A percentile compares a stretch with the other conserved stretches of the same genome.
phyloP scores from a whole-genome alignment of 2,113 vertebrate species.

The Eclectus roratus region DNA sequence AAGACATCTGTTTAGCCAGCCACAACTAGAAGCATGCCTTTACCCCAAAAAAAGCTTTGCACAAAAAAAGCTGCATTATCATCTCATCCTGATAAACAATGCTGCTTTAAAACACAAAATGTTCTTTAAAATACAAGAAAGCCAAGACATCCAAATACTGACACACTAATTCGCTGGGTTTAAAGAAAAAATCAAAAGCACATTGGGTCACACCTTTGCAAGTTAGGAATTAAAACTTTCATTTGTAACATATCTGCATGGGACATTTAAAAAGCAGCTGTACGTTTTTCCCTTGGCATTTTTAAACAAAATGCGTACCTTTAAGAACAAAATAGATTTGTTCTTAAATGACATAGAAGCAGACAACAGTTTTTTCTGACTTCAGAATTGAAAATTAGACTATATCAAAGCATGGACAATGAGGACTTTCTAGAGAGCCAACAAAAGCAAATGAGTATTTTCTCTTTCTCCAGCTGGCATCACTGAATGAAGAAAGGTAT shows the following conservation, averaged over 20 bases:
- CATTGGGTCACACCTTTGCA: neutral
- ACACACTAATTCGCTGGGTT: neutral
- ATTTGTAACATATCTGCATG: neutral
- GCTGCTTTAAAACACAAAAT: constrained; percentile 10
- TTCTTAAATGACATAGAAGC: constrained; percentile 43
- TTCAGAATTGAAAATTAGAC: neutral
- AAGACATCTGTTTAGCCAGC: constrained; percentile 4
- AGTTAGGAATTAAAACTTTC: neutral
- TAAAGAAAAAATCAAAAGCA: neutral
- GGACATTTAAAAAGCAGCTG: neutral
- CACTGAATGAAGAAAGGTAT: neutral
- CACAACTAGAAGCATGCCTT: constrained; percentile 49
- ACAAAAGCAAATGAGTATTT: constrained; percentile 39
- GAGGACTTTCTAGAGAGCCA: neutral
- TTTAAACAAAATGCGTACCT: constrained; percentile 9
- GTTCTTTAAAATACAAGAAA: constrained; percentile 14
- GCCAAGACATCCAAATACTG: constrained; percentile 15
- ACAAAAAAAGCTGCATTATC: constrained; percentile 29
- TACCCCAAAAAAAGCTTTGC: neutral
- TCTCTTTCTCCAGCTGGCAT: constrained; percentile 69
- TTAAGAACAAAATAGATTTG: constrained; percentile 44
- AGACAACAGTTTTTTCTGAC: neutral
- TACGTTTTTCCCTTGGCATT: neutral
- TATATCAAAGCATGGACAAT: constrained; percentile 1
- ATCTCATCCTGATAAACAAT: constrained; percentile 45